Conservation (phyloP, 1,140 invertebrate species). For the Drosophila hydei region DNA sequence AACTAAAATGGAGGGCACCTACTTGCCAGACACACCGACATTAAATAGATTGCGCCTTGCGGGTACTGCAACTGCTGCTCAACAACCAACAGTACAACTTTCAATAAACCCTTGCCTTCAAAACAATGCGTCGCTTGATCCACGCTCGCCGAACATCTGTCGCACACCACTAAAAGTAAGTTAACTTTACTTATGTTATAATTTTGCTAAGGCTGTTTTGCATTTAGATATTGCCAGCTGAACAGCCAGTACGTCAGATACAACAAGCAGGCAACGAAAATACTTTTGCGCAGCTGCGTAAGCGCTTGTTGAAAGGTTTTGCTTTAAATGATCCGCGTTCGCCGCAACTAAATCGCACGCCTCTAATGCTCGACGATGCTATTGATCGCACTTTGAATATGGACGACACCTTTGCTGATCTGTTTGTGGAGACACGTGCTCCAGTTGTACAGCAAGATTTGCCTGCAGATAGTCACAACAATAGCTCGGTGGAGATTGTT, state of each 20-base stretch:
- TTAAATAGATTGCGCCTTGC: slow-evolving; percentile 53
- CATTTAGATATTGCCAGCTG: slow-evolving; percentile 40
- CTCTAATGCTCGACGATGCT: slow-evolving; percentile 81
- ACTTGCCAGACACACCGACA: slow-evolving; percentile 70
- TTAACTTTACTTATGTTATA: not conserved
- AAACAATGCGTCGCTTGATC: slow-evolving; percentile 56
- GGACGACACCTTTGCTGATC: slow-evolving; percentile 78
- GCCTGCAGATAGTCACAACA: slow-evolving; percentile 39
- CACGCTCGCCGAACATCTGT: slow-evolving; percentile 71
- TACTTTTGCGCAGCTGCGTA: slow-evolving; percentile 56
- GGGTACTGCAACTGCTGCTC: not conserved
- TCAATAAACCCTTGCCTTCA: slow-evolving; percentile 35
- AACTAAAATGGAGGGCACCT: slow-evolving; percentile 72
- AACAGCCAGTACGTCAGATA: not conserved
- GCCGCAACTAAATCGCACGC: slow-evolving; percentile 84
- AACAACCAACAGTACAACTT: slow-evolving; percentile 30
- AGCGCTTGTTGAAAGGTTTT: slow-evolving; percentile 72
- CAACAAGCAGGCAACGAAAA: slow-evolving; percentile 37
- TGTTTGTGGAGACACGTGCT: slow-evolving; percentile 73
- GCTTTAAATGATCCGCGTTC: slow-evolving; percentile 84
- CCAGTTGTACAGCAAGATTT: slow-evolving; percentile 9
- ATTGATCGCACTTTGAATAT: slow-evolving; percentile 73
- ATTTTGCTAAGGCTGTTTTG: not conserved
- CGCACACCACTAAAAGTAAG: slow-evolving; percentile 72
- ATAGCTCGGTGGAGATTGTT: slow-evolving; percentile 64